These are phyloP conservation scores for Yponomeuta cagnagella DNA, from an alignment of 2,888 invertebrate species.

Conservation along the genomic window DNA sequence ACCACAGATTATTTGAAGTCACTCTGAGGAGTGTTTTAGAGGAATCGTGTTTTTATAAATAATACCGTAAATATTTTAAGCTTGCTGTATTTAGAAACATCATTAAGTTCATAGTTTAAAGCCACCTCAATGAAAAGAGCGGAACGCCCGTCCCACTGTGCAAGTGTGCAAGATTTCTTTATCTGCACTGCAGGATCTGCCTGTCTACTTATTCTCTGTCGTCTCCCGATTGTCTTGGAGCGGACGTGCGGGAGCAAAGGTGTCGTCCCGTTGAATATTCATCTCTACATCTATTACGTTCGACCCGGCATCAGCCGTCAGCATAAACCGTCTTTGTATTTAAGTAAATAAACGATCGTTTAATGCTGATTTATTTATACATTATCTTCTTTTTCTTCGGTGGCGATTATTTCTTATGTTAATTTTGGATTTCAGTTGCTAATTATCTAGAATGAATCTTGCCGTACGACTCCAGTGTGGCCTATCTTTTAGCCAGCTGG, in stretches of 20 bases:
- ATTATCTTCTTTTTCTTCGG: background rate
- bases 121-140: no score
- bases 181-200: no score
- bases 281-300: background rate
- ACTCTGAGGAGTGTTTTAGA: no score
- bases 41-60: no score
- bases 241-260: background rate
- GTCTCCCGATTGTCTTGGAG: background rate
- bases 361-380: background rate
- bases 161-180: no score
- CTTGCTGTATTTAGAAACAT: no score
- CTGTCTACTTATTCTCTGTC: background rate
- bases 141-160: no score
- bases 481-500: no score
- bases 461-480: no score
- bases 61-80: no score
- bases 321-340: background rate
- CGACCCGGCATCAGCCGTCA: background rate
- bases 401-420: background rate
- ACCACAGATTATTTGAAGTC: no score
- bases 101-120: no score
- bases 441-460: background rate
- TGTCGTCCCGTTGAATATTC: constrained; percentile 1
- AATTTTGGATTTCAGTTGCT: background rate
- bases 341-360: background rate